Base-by-base conservation (phyloP, 2,888 invertebrate genomes). In the Cephus runcator region DNA sequence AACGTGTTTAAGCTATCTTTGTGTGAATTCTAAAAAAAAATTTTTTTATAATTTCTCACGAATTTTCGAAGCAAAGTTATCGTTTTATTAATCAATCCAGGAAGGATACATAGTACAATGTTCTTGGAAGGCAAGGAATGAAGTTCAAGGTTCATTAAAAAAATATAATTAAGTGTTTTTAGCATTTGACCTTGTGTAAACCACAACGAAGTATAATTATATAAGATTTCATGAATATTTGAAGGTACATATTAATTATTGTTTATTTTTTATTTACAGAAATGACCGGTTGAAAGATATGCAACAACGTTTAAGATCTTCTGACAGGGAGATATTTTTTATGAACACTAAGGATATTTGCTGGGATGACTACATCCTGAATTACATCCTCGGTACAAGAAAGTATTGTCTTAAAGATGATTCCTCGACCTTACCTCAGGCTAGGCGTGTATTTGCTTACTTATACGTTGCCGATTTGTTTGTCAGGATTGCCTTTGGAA, bases 371-470 rank as follows among this genome's bases (percentile, higher is more conserved):
- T 97, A 95, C 87, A 90, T 96, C 82, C 92, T 93, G 83, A 93
- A 92, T 88, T 97, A 97, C 87, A 94, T 98, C 40, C 93, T 96
- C 82, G 98, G 98, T 0, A 95, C 96, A n/a, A 94, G 98, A 30
- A 94, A 95, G 83, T 98, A 94, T 89, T 96, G 97, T 87, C 93
- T 97, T 78, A 97, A 97, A 82, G 98, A 98, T 85, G 95, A 96
- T 85, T 95, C 95, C 0, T 93, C 94, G 12, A 96, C 96, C 0
- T 88, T 98, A 34, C 96, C 97, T 0, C 93, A 94, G 73, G 96
- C 97, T 0, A 93, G 95, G 81, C 93, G 92, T 79, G 92, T 95
- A 31, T 90, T 95, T 1, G 93, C 75, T 0, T 88, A 84, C 56
- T 82, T 90, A 4, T 88, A 87, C 80, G 35, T 87, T 15, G 87